Evolutionary conservation across 2,797 vertebrate genomes (phyloP).

Genomic region (Sandelia bainsii): DNA sequence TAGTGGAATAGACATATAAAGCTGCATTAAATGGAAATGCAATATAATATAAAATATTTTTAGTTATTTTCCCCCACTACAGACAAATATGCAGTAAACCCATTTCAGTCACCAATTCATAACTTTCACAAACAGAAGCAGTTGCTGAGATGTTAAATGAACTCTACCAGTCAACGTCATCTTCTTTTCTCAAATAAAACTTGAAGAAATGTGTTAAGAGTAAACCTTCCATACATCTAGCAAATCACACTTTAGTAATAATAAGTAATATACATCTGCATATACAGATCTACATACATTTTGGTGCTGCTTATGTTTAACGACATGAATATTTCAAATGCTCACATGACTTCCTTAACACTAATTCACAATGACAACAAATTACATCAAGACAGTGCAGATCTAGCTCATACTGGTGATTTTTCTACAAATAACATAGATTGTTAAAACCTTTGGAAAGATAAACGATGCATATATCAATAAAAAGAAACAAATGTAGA

Average conservation of each 20-base stretch:
- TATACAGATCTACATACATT: slow-evolving; percentile 1
- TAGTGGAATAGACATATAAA: neutral
- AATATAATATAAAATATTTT: neutral
- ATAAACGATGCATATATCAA: too few relatives aligned
- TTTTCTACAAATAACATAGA: neutral
- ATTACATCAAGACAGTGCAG: neutral
- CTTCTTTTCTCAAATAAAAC: neutral
- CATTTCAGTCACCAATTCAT: neutral
- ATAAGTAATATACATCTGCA: neutral
- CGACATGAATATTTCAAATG: slow-evolving; percentile 32
- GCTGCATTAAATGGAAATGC: neutral
- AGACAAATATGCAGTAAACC: neutral
- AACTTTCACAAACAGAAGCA: neutral
- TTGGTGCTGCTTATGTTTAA: slow-evolving; percentile 18
- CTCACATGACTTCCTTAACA: slow-evolving; percentile 14
- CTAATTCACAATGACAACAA: slow-evolving; percentile 31
- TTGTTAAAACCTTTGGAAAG: too few relatives aligned
- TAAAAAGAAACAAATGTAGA: neutral
- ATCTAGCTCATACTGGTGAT: neutral
- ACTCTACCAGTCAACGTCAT: neutral
- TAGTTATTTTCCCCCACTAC: neutral
- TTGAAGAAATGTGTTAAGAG: slow-evolving; percentile 4
- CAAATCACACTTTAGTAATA: slow-evolving; percentile 19
- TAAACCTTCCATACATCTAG: slow-evolving; percentile 10
- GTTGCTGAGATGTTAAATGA: slow-evolving; percentile 7